Base-by-base conservation (phyloP, 2,113 vertebrate genomes). In the Sinocyclocheilus anshuiensis region DNA sequence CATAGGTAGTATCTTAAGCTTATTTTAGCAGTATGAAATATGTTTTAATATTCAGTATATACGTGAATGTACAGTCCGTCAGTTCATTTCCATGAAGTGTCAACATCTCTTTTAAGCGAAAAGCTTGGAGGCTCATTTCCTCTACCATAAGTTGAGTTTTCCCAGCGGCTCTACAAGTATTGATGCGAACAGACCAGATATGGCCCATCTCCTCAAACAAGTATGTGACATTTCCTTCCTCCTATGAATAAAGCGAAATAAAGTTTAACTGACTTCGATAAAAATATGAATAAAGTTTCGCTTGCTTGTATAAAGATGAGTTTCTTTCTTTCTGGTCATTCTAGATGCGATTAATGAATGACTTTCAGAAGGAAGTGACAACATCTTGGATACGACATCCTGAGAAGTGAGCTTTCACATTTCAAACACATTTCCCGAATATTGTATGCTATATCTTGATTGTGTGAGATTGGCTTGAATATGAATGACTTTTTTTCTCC, bases 311-410 rank as follows among this genome's bases (percentile, higher is more conserved):
- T 83, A 26, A 33, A 77, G 5, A 65, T 80, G 22, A n/a, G 78
- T 57, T 59, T 2, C 53, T n/a, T 55, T 0, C 65, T 77, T 74
- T 81, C 86, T 63, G 22, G 76, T 89, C 36, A 16, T 39, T 87
- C 77, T 88, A 99, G 98, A 92, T 99, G 85, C 96, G 97, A 77
- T 91, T 99, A 91, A 94, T 99, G 93, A 99, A 97, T 91, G 97
- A 99, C 55, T 99, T 99, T 89, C 98, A 99, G 87, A 98, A 97
- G 87, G 98, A 99, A 87, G 97, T 93, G 88, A 95, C 97, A 0
- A 95, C 94, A 20, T 97, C 97, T 90, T 99, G 98, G 98, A 99
- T 99, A 91, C 96, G 97, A 55, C 96, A 99, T 90, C 96, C 98
- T 78, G 97, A 99, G 91, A 99, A 98, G 98, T 99, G 92, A 92